phyloP scores from a whole-genome alignment of 2,113 vertebrate species.

The Hipposideros armiger region DNA sequence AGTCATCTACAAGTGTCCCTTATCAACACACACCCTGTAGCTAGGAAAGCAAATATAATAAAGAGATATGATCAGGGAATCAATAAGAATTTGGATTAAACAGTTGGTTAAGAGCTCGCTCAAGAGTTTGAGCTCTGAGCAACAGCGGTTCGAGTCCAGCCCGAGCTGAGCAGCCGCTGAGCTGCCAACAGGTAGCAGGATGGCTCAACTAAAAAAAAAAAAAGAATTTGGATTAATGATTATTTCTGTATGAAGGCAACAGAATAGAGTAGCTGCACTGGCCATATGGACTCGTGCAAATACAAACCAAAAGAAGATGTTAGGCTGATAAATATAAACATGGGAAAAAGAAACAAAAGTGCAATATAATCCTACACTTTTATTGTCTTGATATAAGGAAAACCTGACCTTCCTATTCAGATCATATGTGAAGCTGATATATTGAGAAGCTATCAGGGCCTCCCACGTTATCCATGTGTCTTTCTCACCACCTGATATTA shows the following conservation, averaged over 20 bases:
- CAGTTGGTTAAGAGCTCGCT: too few species aligned
- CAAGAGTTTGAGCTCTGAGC: too few species aligned
- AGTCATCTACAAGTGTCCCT: not conserved
- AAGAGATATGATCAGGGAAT: not conserved
- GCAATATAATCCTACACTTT: not conserved
- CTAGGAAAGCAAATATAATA: not conserved
- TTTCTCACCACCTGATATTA: not conserved
- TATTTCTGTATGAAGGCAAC: not conserved
- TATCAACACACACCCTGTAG: not conserved
- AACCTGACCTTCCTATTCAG: not conserved
- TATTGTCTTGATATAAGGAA: not conserved
- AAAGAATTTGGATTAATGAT: not conserved
- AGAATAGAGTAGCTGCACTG: not conserved
- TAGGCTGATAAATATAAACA: not conserved
- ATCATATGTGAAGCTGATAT: not conserved
- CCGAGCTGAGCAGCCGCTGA: too few species aligned
- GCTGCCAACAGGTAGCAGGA: too few species aligned
- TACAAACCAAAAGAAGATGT: not conserved
- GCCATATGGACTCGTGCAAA: not conserved
- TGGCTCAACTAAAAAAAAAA: too few species aligned
- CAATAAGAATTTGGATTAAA: not conserved
- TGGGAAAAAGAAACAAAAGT: not conserved
- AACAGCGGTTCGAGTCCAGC: too few species aligned
- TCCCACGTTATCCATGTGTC: not conserved
- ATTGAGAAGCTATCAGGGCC: not conserved